A percentile compares a stretch with the other conserved stretches of the same genome.
Conservation (phyloP, 2,113 vertebrate genomes). For the Atractosteus spatula region DNA sequence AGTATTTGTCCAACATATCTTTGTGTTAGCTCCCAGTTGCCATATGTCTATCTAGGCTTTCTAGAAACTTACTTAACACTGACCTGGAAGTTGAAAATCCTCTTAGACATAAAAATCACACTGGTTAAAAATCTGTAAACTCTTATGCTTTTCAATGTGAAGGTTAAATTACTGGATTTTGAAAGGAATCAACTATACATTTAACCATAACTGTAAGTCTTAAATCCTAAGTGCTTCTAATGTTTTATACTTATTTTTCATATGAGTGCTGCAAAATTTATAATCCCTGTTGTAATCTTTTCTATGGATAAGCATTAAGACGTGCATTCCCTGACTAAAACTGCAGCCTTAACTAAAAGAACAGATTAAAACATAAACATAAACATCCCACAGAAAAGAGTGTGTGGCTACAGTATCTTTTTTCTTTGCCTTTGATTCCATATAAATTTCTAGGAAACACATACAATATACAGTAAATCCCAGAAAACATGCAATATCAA, state of each 20-base stretch:
- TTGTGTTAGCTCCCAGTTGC: neutral
- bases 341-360: conserved; percentile 66
- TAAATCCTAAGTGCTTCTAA: conserved; percentile 70
- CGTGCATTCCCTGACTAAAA: conserved; percentile 56
- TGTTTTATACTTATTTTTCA: conserved; percentile 66
- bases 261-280: conserved; percentile 65
- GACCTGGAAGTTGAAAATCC: conserved; percentile 50
- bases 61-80: conserved; percentile 34
- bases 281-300: conserved; percentile 71
- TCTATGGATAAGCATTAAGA: conserved; percentile 65
- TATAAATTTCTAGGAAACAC: too few species aligned
- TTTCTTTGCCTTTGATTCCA: too few species aligned
- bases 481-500: neutral
- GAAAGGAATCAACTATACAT: conserved; percentile 65
- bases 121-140: conserved; percentile 49
- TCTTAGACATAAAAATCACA: conserved; percentile 62
- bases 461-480: neutral
- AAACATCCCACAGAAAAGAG: conserved; percentile 37
- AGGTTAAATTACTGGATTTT: conserved; percentile 64
- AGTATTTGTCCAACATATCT: conserved; percentile 11
- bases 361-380: conserved; percentile 58
- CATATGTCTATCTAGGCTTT: conserved; percentile 30
- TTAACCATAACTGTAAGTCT: conserved; percentile 67
- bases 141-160: conserved; percentile 50
- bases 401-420: conserved; percentile 7